A percentile compares a stretch with the other conserved stretches of the same genome.
phyloP scores from a whole-genome alignment of 2,113 vertebrate species.

The Procavia capensis region DNA sequence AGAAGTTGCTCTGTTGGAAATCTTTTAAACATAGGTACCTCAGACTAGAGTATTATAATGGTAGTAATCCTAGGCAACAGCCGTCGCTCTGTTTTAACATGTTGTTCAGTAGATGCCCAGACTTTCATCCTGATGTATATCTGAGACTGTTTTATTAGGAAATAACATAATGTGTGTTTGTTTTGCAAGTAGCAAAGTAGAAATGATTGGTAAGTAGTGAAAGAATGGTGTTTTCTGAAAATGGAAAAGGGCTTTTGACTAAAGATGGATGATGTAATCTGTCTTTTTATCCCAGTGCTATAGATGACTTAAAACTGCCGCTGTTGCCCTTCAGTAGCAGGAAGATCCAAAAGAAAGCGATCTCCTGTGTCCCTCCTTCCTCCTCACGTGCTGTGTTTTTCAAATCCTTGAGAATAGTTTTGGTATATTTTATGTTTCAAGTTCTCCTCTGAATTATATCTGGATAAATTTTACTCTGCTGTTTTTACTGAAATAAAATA shows the following conservation, averaged over 20 bases:
- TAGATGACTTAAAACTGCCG: constrained; percentile 21
- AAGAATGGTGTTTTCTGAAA: neutral
- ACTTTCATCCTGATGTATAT: constrained; percentile 9
- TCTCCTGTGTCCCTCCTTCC: neutral
- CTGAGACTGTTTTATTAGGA: neutral
- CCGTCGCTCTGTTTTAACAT: neutral
- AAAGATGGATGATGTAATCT: neutral
- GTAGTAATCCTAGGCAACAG: neutral
- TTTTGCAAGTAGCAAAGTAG: constrained; percentile 14
- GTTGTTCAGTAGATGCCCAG: neutral
- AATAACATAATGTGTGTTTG: neutral
- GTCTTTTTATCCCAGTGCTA: neutral
- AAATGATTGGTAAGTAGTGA: too few relatives aligned
- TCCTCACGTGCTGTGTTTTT: neutral
- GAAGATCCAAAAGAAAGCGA: neutral
- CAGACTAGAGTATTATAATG: neutral
- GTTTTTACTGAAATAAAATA: constrained; percentile 25
- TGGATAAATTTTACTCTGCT: constrained; percentile 41
- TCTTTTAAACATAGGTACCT: constrained; percentile 6
- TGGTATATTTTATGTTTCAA: constrained; percentile 15
- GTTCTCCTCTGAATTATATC: neutral
- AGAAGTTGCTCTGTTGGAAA: neutral
- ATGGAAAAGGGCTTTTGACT: constrained; percentile 16
- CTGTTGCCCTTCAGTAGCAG: neutral
- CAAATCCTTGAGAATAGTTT: constrained; percentile 33